Evolutionary conservation across 2,797 vertebrate species (phyloP), one percentile per base, ranked within the genome.

Genomic region (Adelosebastes latens): DNA sequence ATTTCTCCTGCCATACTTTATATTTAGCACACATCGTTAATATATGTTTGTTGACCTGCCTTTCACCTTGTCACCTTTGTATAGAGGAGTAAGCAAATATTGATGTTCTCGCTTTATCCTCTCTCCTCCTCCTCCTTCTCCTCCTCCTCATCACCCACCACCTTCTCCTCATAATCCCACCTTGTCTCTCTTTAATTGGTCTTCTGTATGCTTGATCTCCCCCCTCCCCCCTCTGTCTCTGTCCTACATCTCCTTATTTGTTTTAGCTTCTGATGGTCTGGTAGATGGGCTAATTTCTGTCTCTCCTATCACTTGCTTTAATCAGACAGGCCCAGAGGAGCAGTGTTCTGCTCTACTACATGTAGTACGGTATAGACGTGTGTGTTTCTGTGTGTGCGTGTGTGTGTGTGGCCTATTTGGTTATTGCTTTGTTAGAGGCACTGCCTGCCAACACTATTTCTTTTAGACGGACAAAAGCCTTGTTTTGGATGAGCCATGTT

Each of bases 401-500:
- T 27, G 25, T 27, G 25, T 27, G 25, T 27, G 25, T 27, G 84
- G 84, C 71, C 63, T 68, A 20, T 76, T 79, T 80, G 63, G 60
- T 87, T 86, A 69, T 65, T 82, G 72, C 63, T 83, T 88, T 84
- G 86, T 92, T 87, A 75, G 78, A 83, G 75, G 79, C 67, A 16
- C 36, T 82, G 87, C 65, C 88, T 93, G 87, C 88, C 90, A 90
- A 81, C 80, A 81, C 78, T 56, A 60, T 82, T 90, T 89, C 76
- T 87, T 87, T 90, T 81, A 75, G 61, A 83, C 63, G 81, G 82
- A 92, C 87, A 90, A 91, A 93, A 88, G 82, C 82, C 87, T 89
- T 88, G 82, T 92, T 93, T 92, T 88, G 87, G 91, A 91, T 90
- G 92, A 89, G 89, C 89, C 69, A 52, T 86, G 79, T 88, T 91